phyloP scores from a whole-genome alignment of 2,113 vertebrate species.

The Coptodon bakossiorum region DNA sequence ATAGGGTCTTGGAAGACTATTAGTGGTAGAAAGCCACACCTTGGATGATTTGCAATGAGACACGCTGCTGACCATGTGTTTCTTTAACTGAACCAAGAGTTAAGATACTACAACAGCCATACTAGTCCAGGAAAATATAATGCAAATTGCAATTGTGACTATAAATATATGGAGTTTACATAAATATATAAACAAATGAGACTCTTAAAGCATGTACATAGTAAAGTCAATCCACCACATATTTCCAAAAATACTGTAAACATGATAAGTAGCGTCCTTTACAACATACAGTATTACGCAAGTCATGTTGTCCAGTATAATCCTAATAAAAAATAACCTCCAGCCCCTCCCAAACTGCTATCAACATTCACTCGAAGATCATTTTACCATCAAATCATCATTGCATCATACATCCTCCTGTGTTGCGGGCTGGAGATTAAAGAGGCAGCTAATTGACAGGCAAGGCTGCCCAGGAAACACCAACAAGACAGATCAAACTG shows the following conservation, averaged over 20 bases:
- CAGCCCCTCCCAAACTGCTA: neutral
- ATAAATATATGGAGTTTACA: neutral
- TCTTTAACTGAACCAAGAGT: neutral
- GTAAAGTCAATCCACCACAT: neutral
- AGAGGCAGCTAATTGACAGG: constrained; percentile 70
- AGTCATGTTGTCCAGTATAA: constrained; percentile 4
- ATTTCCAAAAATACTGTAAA: neutral
- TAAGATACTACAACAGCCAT: neutral
- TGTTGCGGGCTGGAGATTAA: constrained; percentile 61
- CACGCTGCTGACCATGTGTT: neutral
- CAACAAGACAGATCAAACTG: constrained; percentile 56
- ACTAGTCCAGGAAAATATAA: neutral
- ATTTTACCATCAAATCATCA: constrained; percentile 55
- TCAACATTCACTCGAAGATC: constrained; percentile 16
- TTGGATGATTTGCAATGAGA: neutral
- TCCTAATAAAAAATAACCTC: constrained; percentile 5
- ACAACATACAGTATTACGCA: neutral
- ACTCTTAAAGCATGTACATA: neutral
- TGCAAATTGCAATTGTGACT: neutral
- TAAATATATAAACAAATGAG: neutral
- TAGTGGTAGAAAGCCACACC: neutral
- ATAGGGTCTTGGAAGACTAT: neutral
- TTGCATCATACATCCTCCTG: constrained; percentile 63
- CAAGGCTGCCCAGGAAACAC: constrained; percentile 50
- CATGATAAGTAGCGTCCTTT: neutral